These are phyloP conservation scores for Blera fallax DNA, from an alignment of 2,888 invertebrate genomes.

Conservation along the genomic window DNA sequence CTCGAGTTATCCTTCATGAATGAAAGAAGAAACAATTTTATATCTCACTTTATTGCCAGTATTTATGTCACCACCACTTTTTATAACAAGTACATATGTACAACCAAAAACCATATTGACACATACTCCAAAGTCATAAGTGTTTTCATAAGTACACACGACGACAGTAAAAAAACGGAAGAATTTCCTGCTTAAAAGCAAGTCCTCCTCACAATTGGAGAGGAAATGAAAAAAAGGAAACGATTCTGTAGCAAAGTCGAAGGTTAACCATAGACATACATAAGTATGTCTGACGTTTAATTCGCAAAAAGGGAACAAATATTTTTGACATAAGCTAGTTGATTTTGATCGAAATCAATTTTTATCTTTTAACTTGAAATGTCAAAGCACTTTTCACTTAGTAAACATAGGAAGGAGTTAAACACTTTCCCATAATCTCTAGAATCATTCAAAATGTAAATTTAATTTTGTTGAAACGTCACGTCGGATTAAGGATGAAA, in stretches of 20 bases:
- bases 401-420: background rate
- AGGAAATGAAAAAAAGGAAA: background rate
- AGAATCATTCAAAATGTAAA: background rate
- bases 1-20: background rate
- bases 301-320: background rate
- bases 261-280: background rate
- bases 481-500: background rate
- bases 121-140: background rate
- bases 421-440: background rate
- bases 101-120: slow-evolving; percentile 15
- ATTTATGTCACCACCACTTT: background rate
- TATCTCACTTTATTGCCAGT: background rate
- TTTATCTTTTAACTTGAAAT: background rate
- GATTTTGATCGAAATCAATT: background rate
- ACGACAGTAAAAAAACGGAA: background rate
- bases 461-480: slow-evolving; percentile 6
- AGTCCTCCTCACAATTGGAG: background rate
- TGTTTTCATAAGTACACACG: slow-evolving; percentile 7
- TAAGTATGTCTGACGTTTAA: background rate
- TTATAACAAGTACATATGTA: background rate
- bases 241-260: background rate
- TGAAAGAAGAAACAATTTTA: background rate
- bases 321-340: background rate
- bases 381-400: background rate
- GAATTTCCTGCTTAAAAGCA: background rate